A percentile compares a stretch with the other conserved stretches of the same genome.
These are phyloP conservation scores for Ianthella basta DNA, from an alignment of 37 sponge, comb jelly and placozoan species.

Conservation along the genomic window DNA sequence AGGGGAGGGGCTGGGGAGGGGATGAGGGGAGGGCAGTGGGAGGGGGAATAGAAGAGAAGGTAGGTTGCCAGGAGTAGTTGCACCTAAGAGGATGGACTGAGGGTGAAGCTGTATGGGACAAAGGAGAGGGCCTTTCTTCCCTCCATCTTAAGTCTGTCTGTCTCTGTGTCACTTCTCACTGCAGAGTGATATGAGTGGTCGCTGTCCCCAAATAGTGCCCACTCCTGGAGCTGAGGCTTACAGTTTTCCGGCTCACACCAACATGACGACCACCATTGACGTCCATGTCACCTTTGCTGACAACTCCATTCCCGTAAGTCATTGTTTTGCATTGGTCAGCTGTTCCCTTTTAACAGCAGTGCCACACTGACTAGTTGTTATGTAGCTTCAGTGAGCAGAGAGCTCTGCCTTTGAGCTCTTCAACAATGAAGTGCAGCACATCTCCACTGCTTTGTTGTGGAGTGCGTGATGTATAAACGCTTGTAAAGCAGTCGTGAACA, in stretches of 20 bases:
- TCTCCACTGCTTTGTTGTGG: too few species aligned
- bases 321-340: conserved; percentile 23
- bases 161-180: background rate
- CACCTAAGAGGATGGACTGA: background rate
- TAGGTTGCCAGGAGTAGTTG: too few species aligned
- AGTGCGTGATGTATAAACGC: too few species aligned
- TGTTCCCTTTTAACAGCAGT: conserved; percentile 27
- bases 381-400: background rate
- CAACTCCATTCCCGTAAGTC: background rate
- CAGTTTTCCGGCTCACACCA: too few species aligned
- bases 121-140: conserved; percentile 6
- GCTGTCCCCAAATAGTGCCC: background rate
- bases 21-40: background rate
- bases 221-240: background rate
- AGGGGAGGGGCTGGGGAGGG: background rate
- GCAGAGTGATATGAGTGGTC: background rate
- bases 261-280: background rate
- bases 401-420: too few species aligned
- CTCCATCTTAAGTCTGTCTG: conserved; percentile 11
- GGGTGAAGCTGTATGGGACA: background rate
- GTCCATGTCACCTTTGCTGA: conserved; percentile 24
- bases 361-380: too few species aligned
- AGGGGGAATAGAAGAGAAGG: too few species aligned
- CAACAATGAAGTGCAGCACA: too few species aligned
- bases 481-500: too few species aligned